Percentiles rank a stretch among this genome's conserved stretches.
Evolutionary conservation across 2,888 invertebrate genomes (phyloP).

Genomic region (Drosophila suboccidentalis): DNA sequence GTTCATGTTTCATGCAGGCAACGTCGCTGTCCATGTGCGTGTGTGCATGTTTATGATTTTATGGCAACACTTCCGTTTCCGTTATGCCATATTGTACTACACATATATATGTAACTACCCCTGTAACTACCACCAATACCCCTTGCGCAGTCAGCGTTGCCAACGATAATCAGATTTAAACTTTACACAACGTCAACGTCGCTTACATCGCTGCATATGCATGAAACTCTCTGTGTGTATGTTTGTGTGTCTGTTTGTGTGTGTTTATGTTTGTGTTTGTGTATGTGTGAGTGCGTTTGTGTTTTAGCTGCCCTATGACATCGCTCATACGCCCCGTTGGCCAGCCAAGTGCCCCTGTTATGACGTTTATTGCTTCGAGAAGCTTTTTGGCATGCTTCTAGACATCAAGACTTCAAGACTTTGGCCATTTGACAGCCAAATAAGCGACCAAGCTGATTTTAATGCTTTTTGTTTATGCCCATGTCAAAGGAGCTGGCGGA

Average conservation of each 20-base stretch:
- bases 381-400: constrained; percentile 76
- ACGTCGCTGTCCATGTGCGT: constrained; percentile 60
- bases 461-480: constrained; percentile 38
- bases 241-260: constrained; percentile 19
- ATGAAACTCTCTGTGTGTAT: constrained; percentile 23
- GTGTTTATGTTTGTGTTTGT: constrained; percentile 13
- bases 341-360: constrained; percentile 74
- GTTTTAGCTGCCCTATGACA: constrained; percentile 72
- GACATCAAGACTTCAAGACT: constrained; percentile 51
- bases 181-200: constrained; percentile 80
- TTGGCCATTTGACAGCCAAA: constrained; percentile 67
- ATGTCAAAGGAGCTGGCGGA: not conserved
- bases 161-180: constrained; percentile 80
- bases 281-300: constrained; percentile 21
- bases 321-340: constrained; percentile 79
- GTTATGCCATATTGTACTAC: constrained; percentile 66
- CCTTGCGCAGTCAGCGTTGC: constrained; percentile 31
- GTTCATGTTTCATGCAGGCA: constrained; percentile 77
- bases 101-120: constrained; percentile 25
- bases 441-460: constrained; percentile 58
- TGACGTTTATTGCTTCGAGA: constrained; percentile 80
- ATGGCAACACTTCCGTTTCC: constrained; percentile 82
- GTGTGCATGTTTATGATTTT: constrained; percentile 81
- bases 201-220: constrained; percentile 65
- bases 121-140: constrained; percentile 8